Evolutionary conservation across 2,888 invertebrate species (phyloP), one percentile per base, ranked within the genome.

Genomic region (Phorcus lineatus): DNA sequence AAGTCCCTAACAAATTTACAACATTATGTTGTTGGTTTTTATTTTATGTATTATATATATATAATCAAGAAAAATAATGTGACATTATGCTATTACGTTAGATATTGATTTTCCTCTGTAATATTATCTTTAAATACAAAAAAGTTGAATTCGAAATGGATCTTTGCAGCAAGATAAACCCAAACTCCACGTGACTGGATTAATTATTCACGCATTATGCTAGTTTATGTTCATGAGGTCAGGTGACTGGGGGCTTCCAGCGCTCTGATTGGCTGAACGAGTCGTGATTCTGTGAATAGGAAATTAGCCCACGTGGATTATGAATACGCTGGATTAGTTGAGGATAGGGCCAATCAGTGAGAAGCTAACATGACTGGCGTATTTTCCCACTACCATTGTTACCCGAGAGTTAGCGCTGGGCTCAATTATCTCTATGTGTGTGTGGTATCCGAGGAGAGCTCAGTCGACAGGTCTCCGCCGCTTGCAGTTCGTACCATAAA

Each of bases 311-410:
- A 91, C 92, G 91, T 92, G 89, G 88, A 87, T 87, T 87, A 67
- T 19, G 52, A 52, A 54, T 31, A 54, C 62, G n/a, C n/a, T 75
- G 74, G 24, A 40, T 79, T 80, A 24, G 40, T 90, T 87, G 88
- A 87, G 87, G 88, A 90, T 90, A 86, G 87, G 89, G 90, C 91
- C 91, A 91, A 91, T 91, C 91, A 90, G 86, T 88, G 89, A 86
- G 86, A 87, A 86, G 88, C 88, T 88, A 86, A 89, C 86, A 88
- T 86, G 89, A 89, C 86, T 88, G 89, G 89, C 89, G 88, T 89
- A 89, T 89, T 89, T 89, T 89, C 89, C 83, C 79, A 82, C 81
- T 80, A 88, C 89, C 91, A 88, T 90, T 91, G 90, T 90, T 89
- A 88, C 88, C 66, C 77, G 85, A 82, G 85, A 74, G 52, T 40